Percentiles rank a stretch among this genome's conserved stretches.
These are phyloP conservation scores for Dicaeum eximium DNA, from an alignment of 2,113 vertebrate genomes.

Conservation along the genomic window DNA sequence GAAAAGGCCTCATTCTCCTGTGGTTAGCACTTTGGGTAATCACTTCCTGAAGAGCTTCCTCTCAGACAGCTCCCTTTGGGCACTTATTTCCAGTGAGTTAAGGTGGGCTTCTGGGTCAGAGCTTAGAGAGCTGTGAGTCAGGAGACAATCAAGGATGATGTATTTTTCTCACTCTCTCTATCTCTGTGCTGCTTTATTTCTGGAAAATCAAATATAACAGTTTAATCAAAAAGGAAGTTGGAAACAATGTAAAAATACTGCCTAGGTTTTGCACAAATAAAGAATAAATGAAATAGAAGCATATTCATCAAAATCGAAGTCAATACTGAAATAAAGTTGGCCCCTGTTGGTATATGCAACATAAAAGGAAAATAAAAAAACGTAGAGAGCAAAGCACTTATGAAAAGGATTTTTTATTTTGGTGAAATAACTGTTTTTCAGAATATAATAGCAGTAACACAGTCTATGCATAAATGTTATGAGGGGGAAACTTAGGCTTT, in stretches of 20 bases:
- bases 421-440: constrained; percentile 51
- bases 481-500: not conserved
- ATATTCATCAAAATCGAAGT: constrained; percentile 72
- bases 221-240: constrained; percentile 73
- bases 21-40: not conserved
- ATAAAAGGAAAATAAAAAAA: constrained; percentile 46
- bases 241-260: constrained; percentile 68
- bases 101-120: constrained; percentile 30
- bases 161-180: constrained; percentile 34
- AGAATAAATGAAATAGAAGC: constrained; percentile 69
- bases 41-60: not conserved
- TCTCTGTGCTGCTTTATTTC: constrained; percentile 61
- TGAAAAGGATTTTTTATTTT: constrained; percentile 5
- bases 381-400: not conserved
- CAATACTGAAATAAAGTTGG: constrained; percentile 65
- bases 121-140: constrained; percentile 19
- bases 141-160: constrained; percentile 28
- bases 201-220: constrained; percentile 72
- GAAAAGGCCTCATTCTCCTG: not conserved
- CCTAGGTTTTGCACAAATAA: constrained; percentile 70
- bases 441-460: constrained; percentile 57
- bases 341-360: constrained; percentile 52
- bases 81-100: constrained; percentile 24
- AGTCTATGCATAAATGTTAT: constrained; percentile 3
- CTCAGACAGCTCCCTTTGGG: not conserved